These are phyloP conservation scores for Sericinus montela DNA, from an alignment of 2,888 invertebrate genomes.

Conservation along the genomic window DNA sequence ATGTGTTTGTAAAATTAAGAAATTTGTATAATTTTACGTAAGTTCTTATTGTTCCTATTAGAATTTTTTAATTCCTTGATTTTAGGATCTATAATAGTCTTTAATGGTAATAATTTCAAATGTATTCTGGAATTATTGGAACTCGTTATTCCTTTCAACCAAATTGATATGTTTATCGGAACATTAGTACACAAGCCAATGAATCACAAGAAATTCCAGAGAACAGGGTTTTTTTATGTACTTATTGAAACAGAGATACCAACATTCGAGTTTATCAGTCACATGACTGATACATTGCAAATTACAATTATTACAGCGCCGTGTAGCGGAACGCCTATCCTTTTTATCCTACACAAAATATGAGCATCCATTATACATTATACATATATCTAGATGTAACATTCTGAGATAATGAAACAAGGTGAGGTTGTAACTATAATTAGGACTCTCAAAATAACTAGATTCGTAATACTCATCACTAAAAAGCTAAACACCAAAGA, in stretches of 20 bases:
- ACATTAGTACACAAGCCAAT: not conserved
- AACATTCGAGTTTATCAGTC: conserved; percentile 47
- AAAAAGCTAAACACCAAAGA: conserved; percentile 17
- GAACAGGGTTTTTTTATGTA: conserved; percentile 7
- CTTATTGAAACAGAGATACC: conserved; percentile 38
- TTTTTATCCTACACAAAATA: too few relatives aligned
- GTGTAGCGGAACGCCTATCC: not conserved
- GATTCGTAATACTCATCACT: conserved; percentile 30
- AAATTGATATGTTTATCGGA: too few relatives aligned
- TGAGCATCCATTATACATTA: conserved; percentile 28
- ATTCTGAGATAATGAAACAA: conserved; percentile 37
- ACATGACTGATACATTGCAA: conserved; percentile 46
- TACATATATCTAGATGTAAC: conserved; percentile 40
- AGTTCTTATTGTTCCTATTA: too few relatives aligned
- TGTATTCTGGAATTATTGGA: too few relatives aligned
- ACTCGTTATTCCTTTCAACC: too few relatives aligned
- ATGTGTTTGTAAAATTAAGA: too few relatives aligned
- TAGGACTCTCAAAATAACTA: conserved; percentile 73
- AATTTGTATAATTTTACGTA: too few relatives aligned
- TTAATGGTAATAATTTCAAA: too few relatives aligned
- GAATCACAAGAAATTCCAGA: conserved; percentile 15
- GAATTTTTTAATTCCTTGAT: too few relatives aligned
- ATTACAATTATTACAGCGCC: conserved; percentile 33
- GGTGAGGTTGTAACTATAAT: conserved; percentile 72
- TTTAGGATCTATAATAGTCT: too few relatives aligned